Percentiles rank a stretch among this genome's conserved stretches.
Conservation (phyloP, 2,888 invertebrate species). For the Eudemis profundana region DNA sequence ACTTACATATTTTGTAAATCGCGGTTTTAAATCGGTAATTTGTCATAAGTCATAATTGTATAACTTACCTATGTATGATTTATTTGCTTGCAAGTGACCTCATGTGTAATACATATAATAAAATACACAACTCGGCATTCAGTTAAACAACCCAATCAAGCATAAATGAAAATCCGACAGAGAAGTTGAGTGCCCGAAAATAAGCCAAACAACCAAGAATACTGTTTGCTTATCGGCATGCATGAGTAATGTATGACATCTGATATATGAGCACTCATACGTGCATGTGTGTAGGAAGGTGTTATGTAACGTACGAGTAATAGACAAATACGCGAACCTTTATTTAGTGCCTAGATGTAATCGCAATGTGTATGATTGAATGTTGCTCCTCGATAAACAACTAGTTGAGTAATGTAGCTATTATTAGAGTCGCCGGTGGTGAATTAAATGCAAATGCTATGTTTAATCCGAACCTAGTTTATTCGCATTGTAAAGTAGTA, state of each 20-base stretch:
- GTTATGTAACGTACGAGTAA: slow-evolving; percentile 35
- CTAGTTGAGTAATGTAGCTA: slow-evolving; percentile 45
- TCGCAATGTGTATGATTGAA: slow-evolving; percentile 36
- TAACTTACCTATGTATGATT: background rate
- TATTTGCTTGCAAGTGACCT: background rate
- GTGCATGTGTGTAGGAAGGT: slow-evolving; percentile 9
- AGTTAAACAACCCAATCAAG: slow-evolving; percentile 1
- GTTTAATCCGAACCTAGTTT: slow-evolving; percentile 20
- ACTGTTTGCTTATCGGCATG: slow-evolving; percentile 33
- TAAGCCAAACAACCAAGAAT: slow-evolving; percentile 18
- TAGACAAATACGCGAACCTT: slow-evolving; percentile 24
- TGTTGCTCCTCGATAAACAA: slow-evolving; percentile 41
- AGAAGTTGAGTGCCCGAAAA: slow-evolving; percentile 17
- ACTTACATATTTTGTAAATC: slow-evolving; percentile 4
- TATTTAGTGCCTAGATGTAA: slow-evolving; percentile 34
- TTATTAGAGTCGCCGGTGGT: slow-evolving; percentile 37
- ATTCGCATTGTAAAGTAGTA: background rate
- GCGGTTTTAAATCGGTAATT: slow-evolving; percentile 11
- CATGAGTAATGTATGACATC: slow-evolving; percentile 20
- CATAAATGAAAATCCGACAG: background rate
- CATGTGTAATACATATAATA: background rate
- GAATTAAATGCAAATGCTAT: slow-evolving; percentile 39
- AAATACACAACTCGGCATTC: background rate
- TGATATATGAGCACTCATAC: slow-evolving; percentile 9
- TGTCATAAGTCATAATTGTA: too few relatives aligned